Evolutionary conservation across 2,113 vertebrate species (phyloP), one percentile per base, ranked within the genome.

Genomic region (Hippocampus zosterae): DNA sequence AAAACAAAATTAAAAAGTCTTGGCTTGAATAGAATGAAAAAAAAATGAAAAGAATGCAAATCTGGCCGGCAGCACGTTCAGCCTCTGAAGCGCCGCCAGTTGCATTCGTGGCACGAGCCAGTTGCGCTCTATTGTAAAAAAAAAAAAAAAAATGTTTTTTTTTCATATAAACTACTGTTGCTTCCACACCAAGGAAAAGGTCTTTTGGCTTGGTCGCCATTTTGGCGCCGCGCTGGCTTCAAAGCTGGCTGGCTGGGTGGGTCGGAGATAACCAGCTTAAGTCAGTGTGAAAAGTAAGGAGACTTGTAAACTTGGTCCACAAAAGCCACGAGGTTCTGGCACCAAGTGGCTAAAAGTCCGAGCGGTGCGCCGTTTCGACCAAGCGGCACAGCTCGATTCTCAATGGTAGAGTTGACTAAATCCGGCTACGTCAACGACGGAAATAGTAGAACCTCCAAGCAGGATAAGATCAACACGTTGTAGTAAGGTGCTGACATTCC

Each of bases 241-340:
- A 67, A 52, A 77, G 71, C 67, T 64, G 64, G 72, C 75, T 42
- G 73, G 71, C 67, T 64, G 64, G 72, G 73, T 42, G 73, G 53
- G 11, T 25, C 16, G 6, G 18, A 50, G 84, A 85, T 87, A 87
- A 87, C 78, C 75, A 56, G 75, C 80, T 87, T 80, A 81, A 70
- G 68, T 25, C 55, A 11, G 62, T 59, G 75, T 27, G 55, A 15
- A 57, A 19, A 57, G 55, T 57, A 57, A 11, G 53, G 9, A n/a
- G 9, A 11, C 10, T 56, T 37, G 21, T 56, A 25, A 56, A 56
- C 55, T 57, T 57, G 11, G 55, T 27, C 55, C 29, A 57, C 55
- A 29, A 57, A 57, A 57, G 55, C 12, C 8, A 0, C 52, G 21
- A 10, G 52, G 21, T 9, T 8, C 9, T n/a, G 52, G 52, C 52